phyloP scores from a whole-genome alignment of 2,113 vertebrate species.

The Pelobates fuscus region DNA sequence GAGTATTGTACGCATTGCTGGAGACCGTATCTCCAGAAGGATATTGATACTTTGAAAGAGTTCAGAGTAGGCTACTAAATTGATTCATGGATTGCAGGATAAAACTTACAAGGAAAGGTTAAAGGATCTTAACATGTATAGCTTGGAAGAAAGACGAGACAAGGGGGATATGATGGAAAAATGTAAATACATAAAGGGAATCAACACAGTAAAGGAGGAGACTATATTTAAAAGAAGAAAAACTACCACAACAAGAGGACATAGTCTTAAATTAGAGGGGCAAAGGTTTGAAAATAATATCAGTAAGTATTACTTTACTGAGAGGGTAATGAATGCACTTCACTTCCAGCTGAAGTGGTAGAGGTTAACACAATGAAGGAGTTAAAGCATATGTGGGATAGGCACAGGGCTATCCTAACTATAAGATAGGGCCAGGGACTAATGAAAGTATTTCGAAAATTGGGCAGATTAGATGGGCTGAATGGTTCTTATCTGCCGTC shows the following conservation, averaged over 20 bases:
- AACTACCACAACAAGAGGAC: neutral
- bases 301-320: too few species aligned
- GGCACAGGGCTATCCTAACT: too few species aligned
- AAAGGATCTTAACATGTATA: neutral
- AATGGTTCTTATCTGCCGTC: too few species aligned
- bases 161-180: neutral
- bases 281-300: too few species aligned
- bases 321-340: too few species aligned
- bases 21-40: neutral
- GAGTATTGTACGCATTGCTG: neutral
- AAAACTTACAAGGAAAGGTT: neutral
- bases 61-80: neutral
- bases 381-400: too few species aligned
- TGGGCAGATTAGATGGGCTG: too few species aligned
- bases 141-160: neutral
- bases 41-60: neutral
- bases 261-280: too few species aligned
- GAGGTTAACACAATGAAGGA: too few species aligned
- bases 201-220: neutral
- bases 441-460: too few species aligned
- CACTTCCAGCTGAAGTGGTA: too few species aligned
- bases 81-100: neutral
- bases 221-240: neutral
- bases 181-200: neutral
- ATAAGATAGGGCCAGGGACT: too few species aligned